These are phyloP conservation scores for Neopipo cinnamomea DNA, from an alignment of 2,113 vertebrate genomes.

Conservation along the genomic window DNA sequence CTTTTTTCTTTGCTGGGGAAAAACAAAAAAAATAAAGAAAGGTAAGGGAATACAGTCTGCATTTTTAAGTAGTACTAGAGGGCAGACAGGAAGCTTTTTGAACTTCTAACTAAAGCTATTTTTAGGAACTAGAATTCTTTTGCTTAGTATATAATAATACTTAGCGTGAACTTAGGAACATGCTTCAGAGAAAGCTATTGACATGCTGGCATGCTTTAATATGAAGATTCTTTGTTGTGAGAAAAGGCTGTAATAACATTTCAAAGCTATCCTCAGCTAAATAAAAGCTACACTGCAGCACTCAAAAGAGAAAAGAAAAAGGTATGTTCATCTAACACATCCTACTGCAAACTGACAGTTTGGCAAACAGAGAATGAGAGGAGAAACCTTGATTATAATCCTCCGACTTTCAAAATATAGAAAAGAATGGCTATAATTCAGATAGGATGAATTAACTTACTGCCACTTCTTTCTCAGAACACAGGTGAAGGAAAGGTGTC, in stretches of 20 bases:
- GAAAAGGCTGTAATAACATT: background rate
- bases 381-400: background rate
- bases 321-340: background rate
- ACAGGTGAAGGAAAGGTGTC: background rate
- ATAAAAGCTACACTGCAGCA: background rate
- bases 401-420: background rate
- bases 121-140: background rate
- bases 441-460: background rate
- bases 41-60: background rate
- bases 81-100: background rate
- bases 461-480: background rate
- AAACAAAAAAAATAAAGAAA: background rate
- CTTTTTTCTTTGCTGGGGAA: background rate
- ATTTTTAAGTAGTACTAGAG: background rate
- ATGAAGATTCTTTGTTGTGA: background rate
- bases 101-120: background rate
- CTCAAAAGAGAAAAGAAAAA: background rate
- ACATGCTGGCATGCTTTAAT: background rate
- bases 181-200: background rate
- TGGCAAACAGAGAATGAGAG: background rate
- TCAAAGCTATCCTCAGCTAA: background rate
- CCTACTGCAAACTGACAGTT: rapidly evolving
- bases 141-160: background rate
- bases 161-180: background rate
- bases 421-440: background rate